Evolutionary conservation across 2,888 invertebrate species (phyloP).

Genomic region (Drosophila merina): DNA sequence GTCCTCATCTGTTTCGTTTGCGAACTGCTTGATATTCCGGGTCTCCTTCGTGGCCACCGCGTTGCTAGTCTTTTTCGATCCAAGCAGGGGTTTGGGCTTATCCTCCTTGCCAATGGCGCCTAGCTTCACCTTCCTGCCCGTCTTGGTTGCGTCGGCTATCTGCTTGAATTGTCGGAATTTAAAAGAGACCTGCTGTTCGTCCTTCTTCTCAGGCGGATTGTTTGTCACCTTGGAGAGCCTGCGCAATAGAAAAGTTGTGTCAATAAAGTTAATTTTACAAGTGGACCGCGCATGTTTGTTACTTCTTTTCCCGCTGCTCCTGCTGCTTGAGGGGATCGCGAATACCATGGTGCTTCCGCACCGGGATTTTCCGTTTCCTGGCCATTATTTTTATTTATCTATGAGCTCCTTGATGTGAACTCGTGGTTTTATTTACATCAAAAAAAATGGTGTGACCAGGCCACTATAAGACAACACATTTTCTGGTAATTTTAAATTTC

Average conservation of each 20-base stretch:
- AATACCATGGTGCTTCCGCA: constrained; percentile 91
- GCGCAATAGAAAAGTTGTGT: neutral
- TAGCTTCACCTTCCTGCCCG: constrained; percentile 80
- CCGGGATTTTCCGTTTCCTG: constrained; percentile 89
- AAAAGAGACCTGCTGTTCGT: constrained; percentile 90
- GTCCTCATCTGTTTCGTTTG: constrained; percentile 87
- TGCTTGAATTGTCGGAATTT: constrained; percentile 88
- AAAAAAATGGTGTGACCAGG: neutral
- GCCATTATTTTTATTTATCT: constrained; percentile 62
- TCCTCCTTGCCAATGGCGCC: constrained; percentile 77
- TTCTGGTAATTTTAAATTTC: neutral
- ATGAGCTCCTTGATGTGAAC: constrained; percentile 4
- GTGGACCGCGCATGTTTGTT: neutral
- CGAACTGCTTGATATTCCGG: constrained; percentile 85
- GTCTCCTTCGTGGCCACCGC: constrained; percentile 82
- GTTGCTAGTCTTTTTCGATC: constrained; percentile 45
- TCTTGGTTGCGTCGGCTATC: constrained; percentile 85
- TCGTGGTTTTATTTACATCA: constrained; percentile 36
- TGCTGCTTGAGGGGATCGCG: constrained; percentile 91
- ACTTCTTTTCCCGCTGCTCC: constrained; percentile 85
- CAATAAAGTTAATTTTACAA: neutral
- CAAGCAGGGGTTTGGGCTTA: constrained; percentile 64
- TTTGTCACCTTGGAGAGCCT: constrained; percentile 90
- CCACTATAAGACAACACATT: neutral
- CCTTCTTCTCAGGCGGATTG: constrained; percentile 88